Evolutionary conservation across 2,888 invertebrate genomes (phyloP).

Genomic region (Pollenia amentaria): DNA sequence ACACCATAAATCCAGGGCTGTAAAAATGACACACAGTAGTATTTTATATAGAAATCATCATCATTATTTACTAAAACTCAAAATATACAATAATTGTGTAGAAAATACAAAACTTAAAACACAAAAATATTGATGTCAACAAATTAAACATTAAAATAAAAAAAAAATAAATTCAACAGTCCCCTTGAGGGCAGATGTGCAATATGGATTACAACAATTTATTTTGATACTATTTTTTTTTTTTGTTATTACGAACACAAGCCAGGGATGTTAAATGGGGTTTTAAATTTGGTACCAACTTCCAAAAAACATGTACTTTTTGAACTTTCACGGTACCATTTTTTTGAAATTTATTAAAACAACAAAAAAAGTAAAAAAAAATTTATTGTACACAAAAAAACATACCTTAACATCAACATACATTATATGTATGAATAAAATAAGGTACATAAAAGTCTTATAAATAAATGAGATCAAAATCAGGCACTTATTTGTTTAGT

Average conservation of each 20-base stretch:
- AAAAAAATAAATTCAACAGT: slow-evolving; percentile 34
- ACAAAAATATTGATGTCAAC: slow-evolving; percentile 40
- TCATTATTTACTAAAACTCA: not conserved
- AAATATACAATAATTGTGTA: not conserved
- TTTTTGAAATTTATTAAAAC: no score
- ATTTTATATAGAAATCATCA: slow-evolving; percentile 24
- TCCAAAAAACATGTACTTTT: no score
- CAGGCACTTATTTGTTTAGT: no score
- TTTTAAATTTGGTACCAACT: no score
- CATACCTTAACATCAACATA: no score
- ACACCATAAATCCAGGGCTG: slow-evolving; percentile 47
- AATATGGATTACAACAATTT: slow-evolving; percentile 47
- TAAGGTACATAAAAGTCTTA: no score
- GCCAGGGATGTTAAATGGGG: no score
- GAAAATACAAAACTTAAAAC: slow-evolving; percentile 1
- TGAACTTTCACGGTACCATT: no score
- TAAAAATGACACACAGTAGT: slow-evolving; percentile 47
- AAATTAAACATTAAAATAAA: slow-evolving; percentile 28
- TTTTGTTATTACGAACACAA: not conserved
- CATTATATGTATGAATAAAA: no score
- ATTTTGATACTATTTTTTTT: not conserved
- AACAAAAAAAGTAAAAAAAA: no score
- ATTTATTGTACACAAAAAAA: no score
- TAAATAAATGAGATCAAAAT: no score
- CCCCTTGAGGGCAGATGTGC: slow-evolving; percentile 62